Base-by-base conservation (phyloP, 1,140 invertebrate species). In the Agraylea sexmaculata region DNA sequence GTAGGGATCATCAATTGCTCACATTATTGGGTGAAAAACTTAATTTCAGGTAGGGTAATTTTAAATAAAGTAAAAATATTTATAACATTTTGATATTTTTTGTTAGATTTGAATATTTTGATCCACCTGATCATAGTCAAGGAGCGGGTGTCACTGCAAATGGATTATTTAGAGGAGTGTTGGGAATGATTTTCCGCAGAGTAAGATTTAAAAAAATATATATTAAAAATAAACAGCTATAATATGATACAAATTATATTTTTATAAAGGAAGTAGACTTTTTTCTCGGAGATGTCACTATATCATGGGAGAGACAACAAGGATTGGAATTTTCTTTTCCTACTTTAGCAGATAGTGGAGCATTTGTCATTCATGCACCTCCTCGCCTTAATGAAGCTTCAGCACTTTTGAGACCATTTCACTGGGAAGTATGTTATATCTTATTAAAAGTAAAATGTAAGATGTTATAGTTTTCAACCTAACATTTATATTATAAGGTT, bases 241-340 rank as follows among this genome's bases (percentile, higher is more conserved):
- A 32, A 8, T 8, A 32, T 32, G 7, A 8, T 6, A n/a, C 6
- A 32, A 13, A 32, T 22, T 13, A 22, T 36, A 20, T 20, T 22
- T 22, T 17, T 2, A 2, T n/a, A 21, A 19, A 81, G 77, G 63
- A 77, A 57, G 77, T 73, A 0, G 75, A 80, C 42, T 74, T 80
- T 46, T 77, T 80, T 51, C 57, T 80, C 6, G 78, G 78, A 1
- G 78, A 81, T 46, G 70, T 80, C 4, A 74, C 73, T 0, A 65
- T 81, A 40, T 78, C 76, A 2, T 76, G 73, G 64, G 77, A 80
- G 50, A 57, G 77, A 13, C 66, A 70, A 4, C 70, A 72, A 45
- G 74, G 70, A 1, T 73, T 79, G 0, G 77, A 81, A 49, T 81
- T 80, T 57, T 78, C 77, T 0, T 80, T 80, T 50, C 63, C 79